phyloP scores from a whole-genome alignment of 2,113 vertebrate genomes.

The Tapirus terrestris region DNA sequence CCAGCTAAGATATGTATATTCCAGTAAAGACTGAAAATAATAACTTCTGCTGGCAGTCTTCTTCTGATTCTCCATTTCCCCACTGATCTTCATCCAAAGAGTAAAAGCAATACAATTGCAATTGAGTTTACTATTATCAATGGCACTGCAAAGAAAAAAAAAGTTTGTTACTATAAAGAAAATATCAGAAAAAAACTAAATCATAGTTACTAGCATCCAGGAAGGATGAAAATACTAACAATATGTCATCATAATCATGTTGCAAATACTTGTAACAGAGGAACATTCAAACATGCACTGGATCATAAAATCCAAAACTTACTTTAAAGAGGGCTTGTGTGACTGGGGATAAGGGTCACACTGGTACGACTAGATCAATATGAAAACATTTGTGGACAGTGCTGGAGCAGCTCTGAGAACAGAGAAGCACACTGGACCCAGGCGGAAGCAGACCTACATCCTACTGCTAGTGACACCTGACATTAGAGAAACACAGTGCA shows the following conservation, averaged over 20 bases:
- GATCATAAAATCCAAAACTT: slow-evolving; percentile 11
- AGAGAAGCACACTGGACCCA: background rate
- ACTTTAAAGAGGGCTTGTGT: background rate
- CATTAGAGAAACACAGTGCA: background rate
- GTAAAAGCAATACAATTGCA: slow-evolving; percentile 92
- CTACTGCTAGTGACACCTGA: background rate
- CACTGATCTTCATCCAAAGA: slow-evolving; percentile 91
- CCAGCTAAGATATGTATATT: slow-evolving; percentile 69
- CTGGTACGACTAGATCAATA: background rate
- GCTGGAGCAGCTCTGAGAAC: background rate
- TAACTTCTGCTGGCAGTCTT: slow-evolving; percentile 60
- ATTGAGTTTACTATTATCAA: slow-evolving; percentile 94
- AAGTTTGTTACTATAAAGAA: slow-evolving; percentile 61
- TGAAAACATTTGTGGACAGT: background rate
- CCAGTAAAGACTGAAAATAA: slow-evolving; percentile 62
- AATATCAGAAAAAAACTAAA: slow-evolving; percentile 16
- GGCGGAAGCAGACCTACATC: background rate
- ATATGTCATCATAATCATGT: background rate
- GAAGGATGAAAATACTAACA: background rate
- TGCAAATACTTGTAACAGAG: background rate
- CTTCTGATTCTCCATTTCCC: slow-evolving; percentile 65
- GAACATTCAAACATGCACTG: background rate
- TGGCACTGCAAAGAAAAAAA: slow-evolving; percentile 89
- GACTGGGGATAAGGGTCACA: background rate
- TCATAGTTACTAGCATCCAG: background rate